Base-by-base conservation (phyloP, 64 coral and sea anemone genomes). In the Trachythela sp. region DNA sequence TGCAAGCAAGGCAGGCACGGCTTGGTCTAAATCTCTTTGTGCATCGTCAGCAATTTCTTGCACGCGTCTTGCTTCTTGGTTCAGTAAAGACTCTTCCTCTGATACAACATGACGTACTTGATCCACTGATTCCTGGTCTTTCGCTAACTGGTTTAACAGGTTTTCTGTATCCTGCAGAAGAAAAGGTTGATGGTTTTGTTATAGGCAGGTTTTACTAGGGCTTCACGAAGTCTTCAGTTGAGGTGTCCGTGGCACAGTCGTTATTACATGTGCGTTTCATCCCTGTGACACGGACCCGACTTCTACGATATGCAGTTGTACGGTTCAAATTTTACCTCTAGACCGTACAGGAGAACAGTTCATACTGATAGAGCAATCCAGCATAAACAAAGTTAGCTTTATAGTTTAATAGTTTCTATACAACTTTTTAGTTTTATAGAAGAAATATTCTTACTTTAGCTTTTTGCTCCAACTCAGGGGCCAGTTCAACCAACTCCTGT, bases 61-160 rank as follows among this genome's bases (percentile, higher is more conserved):
- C 7, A 99, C 93, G 68, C 93, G 70, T 39, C 24, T 85, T 8
- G 96, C 96, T 87, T 99, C 96, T 11, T 94, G 84, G 36, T 94
- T 99, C 93, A 99, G 95, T 22, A 95, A 91, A 35, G 94, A 91
- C 34, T 99, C 96, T 77, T 99, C 96, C 84, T 95, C 88, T 52
- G 86, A 91, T 6, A 99, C 93, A 42, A 99, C 93, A 86, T 50
- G 89, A 89, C 94, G 96, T 17, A 99, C 93, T 49, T 99, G 93
- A 36, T 99, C 96, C 1, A 99, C 96, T 13, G 96, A 94, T 40
- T 94, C 84, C 40, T 99, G 96, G 87, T 99, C 96, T 39, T 87
- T 84, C 9, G 96, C 96, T 60, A 99, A 84, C 43, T 99, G 96
- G 22, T 99, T 94, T 31, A 99, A 48, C n/a, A 99, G 77, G 56